phyloP scores from a whole-genome alignment of 1,140 invertebrate genomes.

The Riptortus pedestris region DNA sequence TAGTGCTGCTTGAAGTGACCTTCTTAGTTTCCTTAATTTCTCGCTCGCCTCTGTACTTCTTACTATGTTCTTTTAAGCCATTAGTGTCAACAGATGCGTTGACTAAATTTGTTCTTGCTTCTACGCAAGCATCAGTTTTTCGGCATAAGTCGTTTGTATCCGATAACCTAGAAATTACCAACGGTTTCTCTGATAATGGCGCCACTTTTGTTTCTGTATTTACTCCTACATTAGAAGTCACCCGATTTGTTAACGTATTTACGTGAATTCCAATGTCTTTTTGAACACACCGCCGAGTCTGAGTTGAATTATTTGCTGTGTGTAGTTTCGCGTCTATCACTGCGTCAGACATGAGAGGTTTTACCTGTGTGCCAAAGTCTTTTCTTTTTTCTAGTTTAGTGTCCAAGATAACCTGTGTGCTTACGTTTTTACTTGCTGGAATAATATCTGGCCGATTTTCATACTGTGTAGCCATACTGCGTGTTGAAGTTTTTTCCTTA shows the following conservation, averaged over 20 bases:
- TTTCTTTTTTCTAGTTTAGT: too few species aligned
- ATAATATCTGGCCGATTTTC: too few species aligned
- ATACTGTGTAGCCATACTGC: too few species aligned
- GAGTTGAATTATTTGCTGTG: background rate
- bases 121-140: conserved; percentile 39
- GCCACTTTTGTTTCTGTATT: too few species aligned
- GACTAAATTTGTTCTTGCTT: conserved; percentile 40
- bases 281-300: background rate
- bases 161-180: conserved; percentile 33
- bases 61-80: background rate
- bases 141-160: conserved; percentile 36
- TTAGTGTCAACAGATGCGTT: conserved; percentile 45
- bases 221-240: too few species aligned
- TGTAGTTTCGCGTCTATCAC: background rate
- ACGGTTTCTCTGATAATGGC: too few species aligned
- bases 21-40: background rate
- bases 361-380: background rate
- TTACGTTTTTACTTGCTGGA: too few species aligned
- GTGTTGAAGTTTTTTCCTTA: too few species aligned
- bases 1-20: too few species aligned
- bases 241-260: too few species aligned
- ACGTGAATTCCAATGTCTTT: background rate
- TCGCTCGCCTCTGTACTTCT: background rate
- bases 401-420: too few species aligned
- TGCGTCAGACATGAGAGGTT: background rate